Evolutionary conservation across 2,797 vertebrate species (phyloP).

Genomic region (Sebastes kiyomatsui): DNA sequence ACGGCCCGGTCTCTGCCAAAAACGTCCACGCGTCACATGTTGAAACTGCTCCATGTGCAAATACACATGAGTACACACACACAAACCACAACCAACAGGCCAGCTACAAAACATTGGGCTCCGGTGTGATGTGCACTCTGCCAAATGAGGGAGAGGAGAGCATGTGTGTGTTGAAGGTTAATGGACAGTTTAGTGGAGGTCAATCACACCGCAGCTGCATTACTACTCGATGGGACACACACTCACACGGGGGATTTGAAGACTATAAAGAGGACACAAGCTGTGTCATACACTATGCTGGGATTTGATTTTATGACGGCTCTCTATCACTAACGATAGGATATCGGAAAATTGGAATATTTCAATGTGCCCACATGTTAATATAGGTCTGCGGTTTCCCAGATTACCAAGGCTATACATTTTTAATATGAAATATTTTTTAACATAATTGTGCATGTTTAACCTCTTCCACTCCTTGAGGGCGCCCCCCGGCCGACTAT

Average conservation of each 20-base stretch:
- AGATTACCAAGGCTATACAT: background rate
- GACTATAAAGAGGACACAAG: conserved; percentile 14
- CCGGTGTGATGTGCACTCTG: conserved; percentile 14
- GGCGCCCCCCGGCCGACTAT: too few relatives aligned
- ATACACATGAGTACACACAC: background rate
- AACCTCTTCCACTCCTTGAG: too few relatives aligned
- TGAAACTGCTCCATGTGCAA: conserved; percentile 32
- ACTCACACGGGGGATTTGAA: background rate
- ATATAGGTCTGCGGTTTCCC: background rate
- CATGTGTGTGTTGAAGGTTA: conserved; percentile 68
- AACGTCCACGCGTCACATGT: conserved; percentile 1
- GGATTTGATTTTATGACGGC: conserved; percentile 15
- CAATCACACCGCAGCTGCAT: conserved; percentile 54
- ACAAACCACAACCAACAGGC: background rate
- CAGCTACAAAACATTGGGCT: conserved; percentile 30
- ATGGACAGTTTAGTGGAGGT: conserved; percentile 71
- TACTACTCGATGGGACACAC: conserved; percentile 27
- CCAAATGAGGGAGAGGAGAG: conserved; percentile 41
- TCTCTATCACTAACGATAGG: background rate
- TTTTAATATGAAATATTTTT: background rate
- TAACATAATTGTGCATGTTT: background rate
- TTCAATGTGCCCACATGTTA: background rate
- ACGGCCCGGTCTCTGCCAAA: conserved; percentile 16
- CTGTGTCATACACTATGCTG: background rate
- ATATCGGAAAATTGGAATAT: background rate